Evolutionary conservation across 2,113 vertebrate genomes (phyloP).

Genomic region (Sphaerodactylus townsendi): DNA sequence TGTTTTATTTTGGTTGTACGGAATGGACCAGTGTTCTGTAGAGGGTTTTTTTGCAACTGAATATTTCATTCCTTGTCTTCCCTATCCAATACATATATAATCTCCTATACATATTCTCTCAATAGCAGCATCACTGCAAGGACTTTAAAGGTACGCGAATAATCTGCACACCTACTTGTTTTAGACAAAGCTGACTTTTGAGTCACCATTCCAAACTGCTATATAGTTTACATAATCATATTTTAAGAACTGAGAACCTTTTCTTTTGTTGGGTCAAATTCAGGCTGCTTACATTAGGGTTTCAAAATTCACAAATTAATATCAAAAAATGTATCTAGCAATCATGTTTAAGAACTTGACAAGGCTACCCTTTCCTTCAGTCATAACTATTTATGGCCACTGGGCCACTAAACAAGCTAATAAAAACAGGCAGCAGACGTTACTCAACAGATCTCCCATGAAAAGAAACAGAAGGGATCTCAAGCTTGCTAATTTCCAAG

Average conservation of each 20-base stretch:
- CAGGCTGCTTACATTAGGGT: background rate
- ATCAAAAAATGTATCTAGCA: background rate
- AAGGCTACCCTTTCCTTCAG: background rate
- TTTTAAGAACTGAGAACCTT: background rate
- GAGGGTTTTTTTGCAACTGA: no score
- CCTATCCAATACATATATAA: no score
- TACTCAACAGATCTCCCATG: background rate
- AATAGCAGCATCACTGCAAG: background rate
- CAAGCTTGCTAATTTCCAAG: background rate
- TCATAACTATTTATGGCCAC: background rate
- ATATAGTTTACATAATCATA: background rate
- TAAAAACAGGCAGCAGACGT: background rate
- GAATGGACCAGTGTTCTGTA: no score
- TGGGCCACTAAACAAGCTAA: background rate
- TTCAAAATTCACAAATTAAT: no score
- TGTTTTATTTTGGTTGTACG: no score
- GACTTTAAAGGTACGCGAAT: slow-evolving; percentile 22
- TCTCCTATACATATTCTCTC: background rate
- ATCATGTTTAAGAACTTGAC: background rate
- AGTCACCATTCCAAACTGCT: background rate
- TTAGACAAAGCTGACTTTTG: background rate
- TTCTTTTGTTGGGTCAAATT: background rate
- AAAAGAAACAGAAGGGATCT: background rate
- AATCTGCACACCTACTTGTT: background rate
- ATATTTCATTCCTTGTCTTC: no score